Base-by-base conservation (phyloP, 2,797 vertebrate species). In the Moxostoma hubbsi region DNA sequence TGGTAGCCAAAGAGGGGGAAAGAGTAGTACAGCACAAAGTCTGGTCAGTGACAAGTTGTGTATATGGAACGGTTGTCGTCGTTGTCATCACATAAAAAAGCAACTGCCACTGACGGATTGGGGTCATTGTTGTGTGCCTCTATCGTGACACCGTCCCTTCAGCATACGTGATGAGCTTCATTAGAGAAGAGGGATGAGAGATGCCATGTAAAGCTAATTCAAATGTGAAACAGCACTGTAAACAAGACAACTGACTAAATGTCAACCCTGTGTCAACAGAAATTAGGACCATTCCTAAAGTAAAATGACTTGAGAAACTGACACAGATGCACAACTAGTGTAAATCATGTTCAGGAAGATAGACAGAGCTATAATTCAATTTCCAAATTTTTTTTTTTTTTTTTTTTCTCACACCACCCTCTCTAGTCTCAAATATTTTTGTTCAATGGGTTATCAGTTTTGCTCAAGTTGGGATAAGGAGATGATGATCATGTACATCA, bases 51-150 rank as follows among this genome's bases (percentile, higher is more conserved):
- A 61, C 58, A 73, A 55, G 73, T 62, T 10, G 24, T 55, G 63
- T 67, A 36, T 69, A 65, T 24, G 67, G 49, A 64, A 58, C n/a
- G n/a, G n/a, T n/a, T n/a, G n/a, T 75, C 75, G 77, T 68, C 61
- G 43, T 59, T 9, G 65, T 49, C 36, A 36, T 36, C 89, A 88
- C 88, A 87, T 90, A 89, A 89, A 88, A 89, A 89, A 86, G 88
- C 86, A 92, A 92, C 88, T 90, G 88, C 87, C 85, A 87, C 87
- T 92, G 93, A 93, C 91, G 88, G 92, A 93, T 92, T 93, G 90
- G 92, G 93, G 93, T 93, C 93, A 91, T 85, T 81, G 58, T 88
- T 89, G 88, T 79, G 75, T 89, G 66, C 89, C 86, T 85, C 87
- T 89, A 87, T 84, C 89, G 55, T 90, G 71, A 91, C 87, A 89